Evolutionary conservation across 2,113 vertebrate species (phyloP).

Genomic region (Todiramphus chloris): DNA sequence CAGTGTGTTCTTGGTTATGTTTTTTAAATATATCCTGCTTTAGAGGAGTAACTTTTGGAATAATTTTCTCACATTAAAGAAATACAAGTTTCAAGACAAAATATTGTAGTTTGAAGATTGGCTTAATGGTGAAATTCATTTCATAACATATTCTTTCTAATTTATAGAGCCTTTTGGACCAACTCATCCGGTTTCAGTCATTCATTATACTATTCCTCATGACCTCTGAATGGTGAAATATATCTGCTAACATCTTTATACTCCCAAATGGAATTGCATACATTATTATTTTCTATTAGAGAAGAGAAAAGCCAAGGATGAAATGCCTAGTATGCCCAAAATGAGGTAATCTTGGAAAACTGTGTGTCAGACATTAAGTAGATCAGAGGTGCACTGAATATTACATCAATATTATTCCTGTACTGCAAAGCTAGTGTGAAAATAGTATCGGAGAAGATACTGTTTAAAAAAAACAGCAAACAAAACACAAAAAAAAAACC

Average conservation of each 20-base stretch:
- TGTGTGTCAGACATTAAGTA: neutral
- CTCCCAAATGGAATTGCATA: neutral
- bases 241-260: neutral
- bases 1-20: neutral
- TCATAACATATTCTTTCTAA: neutral
- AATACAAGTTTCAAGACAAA: conserved; percentile 43
- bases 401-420: neutral
- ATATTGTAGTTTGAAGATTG: conserved; percentile 37
- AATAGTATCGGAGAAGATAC: neutral
- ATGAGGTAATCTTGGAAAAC: neutral
- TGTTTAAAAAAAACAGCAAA: neutral
- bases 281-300: neutral
- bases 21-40: neutral
- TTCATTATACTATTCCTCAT: neutral
- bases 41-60: conserved; percentile 29
- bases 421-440: neutral
- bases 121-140: neutral
- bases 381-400: neutral
- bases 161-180: neutral
- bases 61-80: conserved; percentile 12
- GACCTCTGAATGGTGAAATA: neutral
- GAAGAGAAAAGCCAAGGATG: neutral
- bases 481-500: too few species aligned
- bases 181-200: neutral
- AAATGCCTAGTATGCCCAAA: neutral